Conservation (phyloP, 2,888 invertebrate species). For the Macroteleia sp. region DNA sequence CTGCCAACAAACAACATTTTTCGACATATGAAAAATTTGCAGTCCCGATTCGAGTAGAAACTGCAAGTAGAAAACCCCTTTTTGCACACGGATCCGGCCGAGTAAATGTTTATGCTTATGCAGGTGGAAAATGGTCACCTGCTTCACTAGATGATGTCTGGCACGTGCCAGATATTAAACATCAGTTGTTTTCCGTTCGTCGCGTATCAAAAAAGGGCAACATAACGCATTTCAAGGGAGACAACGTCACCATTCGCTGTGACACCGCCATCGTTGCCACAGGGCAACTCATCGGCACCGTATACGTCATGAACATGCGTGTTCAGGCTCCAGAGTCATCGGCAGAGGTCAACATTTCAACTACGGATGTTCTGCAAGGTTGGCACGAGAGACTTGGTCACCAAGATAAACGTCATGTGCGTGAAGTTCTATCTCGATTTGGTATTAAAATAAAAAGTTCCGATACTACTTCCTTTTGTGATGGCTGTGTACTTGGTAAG, state of each 20-base stretch:
- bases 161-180: constrained; percentile 31
- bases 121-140: neutral
- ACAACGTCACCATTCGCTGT: constrained; percentile 37
- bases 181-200: constrained; percentile 64
- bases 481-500: constrained; percentile 56
- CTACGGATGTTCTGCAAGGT: constrained; percentile 60
- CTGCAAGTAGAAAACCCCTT: neutral
- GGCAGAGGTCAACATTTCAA: constrained; percentile 57
- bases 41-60: neutral
- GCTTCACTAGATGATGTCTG: constrained; percentile 7
- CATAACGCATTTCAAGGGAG: constrained; percentile 31
- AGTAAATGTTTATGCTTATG: neutral
- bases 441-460: constrained; percentile 24
- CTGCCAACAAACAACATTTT: constrained; percentile 42
- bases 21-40: neutral
- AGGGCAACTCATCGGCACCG: constrained; percentile 45
- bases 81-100: neutral
- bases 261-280: too few species aligned
- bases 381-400: too few species aligned
- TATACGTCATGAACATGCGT: constrained; percentile 64
- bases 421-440: constrained; percentile 60
- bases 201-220: constrained; percentile 58
- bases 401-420: too few species aligned
- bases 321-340: constrained; percentile 42
- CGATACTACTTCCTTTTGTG: constrained; percentile 44